Conservation (phyloP, 2,113 vertebrate genomes). For the Quiscalus mexicanus region DNA sequence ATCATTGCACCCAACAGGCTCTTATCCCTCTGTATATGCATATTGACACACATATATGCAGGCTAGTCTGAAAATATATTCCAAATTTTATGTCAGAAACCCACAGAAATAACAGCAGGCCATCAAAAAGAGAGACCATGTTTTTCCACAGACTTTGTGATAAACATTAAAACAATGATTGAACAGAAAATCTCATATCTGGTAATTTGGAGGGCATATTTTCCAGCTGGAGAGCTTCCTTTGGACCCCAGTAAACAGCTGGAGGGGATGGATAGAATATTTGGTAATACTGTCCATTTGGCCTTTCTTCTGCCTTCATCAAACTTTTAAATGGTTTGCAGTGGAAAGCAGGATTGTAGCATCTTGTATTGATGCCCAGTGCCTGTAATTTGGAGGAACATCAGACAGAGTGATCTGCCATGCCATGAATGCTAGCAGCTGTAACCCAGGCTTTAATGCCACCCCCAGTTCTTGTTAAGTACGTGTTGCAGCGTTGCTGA, state of each 20-base stretch:
- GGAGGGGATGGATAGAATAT: neutral
- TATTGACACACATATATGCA: neutral
- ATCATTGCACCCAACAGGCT: neutral
- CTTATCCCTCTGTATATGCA: neutral
- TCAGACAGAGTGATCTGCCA: neutral
- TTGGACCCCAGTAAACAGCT: constrained; percentile 20
- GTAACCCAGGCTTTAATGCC: neutral
- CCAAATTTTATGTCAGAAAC: neutral
- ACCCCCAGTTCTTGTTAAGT: neutral
- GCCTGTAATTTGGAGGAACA: neutral
- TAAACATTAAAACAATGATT: neutral
- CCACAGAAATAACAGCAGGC: neutral
- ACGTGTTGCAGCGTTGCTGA: rapidly evolving
- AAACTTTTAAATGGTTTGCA: neutral
- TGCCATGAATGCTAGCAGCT: neutral
- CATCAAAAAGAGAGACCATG: neutral
- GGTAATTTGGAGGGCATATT: neutral
- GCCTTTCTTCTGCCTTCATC: constrained; percentile 10
- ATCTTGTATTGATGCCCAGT: neutral
- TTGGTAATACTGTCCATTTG: neutral
- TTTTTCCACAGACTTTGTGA: neutral
- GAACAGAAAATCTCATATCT: neutral
- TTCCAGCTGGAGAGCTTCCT: constrained; percentile 2
- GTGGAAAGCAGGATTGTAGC: neutral
- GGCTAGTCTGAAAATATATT: neutral